Evolutionary conservation across 2,113 vertebrate species (phyloP).

Genomic region (Dunckerocampus dactyliophorus): DNA sequence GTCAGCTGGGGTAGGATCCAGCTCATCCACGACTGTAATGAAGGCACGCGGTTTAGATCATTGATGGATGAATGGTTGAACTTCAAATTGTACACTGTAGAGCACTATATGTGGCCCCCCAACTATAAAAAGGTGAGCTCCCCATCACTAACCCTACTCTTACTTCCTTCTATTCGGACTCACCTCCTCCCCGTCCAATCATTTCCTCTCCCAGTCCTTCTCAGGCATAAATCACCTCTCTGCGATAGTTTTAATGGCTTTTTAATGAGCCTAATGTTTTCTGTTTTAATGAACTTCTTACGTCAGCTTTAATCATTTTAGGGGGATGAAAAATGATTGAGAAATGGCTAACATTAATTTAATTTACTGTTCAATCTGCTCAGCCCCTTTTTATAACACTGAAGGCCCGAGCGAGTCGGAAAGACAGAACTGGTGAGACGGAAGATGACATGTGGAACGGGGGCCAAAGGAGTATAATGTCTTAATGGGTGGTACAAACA

Average conservation of each 20-base stretch:
- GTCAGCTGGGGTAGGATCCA: too few species aligned
- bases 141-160: slow-evolving; percentile 37
- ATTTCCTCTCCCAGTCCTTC: slow-evolving; percentile 63
- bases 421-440: slow-evolving; percentile 11
- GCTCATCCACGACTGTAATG: too few species aligned
- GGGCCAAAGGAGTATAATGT: background rate
- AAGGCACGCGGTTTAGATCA: too few species aligned
- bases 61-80: too few species aligned
- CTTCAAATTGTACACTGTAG: background rate
- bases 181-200: slow-evolving; percentile 41
- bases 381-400: slow-evolving; percentile 65
- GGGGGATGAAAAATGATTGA: slow-evolving; percentile 85
- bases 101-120: slow-evolving; percentile 42
- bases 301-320: slow-evolving; percentile 90
- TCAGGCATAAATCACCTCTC: slow-evolving; percentile 83
- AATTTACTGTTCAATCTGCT: slow-evolving; percentile 84
- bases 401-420: slow-evolving; percentile 39
- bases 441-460: background rate
- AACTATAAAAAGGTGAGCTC: slow-evolving; percentile 35
- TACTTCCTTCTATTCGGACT: slow-evolving; percentile 48
- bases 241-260: slow-evolving; percentile 88
- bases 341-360: slow-evolving; percentile 87
- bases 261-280: slow-evolving; percentile 97
- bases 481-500: slow-evolving; percentile 2
- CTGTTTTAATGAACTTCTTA: slow-evolving; percentile 93